Conservation (phyloP, 2,888 invertebrate genomes). For the Litoditis marina region DNA sequence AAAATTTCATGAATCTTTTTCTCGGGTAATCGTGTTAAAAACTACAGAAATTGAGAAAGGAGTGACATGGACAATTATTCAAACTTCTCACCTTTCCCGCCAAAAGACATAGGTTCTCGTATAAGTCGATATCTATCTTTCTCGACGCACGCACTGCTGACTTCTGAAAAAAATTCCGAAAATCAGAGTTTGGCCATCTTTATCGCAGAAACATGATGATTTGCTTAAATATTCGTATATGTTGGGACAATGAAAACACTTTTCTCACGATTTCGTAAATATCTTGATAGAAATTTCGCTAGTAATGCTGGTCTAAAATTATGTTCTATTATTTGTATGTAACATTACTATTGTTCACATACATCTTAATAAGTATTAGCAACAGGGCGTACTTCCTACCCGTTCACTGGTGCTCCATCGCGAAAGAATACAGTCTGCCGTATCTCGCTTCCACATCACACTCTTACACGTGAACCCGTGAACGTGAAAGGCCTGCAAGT, state of each 20-base stretch:
- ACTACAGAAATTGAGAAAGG: too few species aligned
- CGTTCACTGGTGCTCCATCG: slow-evolving; percentile 15
- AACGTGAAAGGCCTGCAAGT: slow-evolving; percentile 1
- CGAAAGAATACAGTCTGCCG: slow-evolving; percentile 9
- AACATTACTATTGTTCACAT: too few species aligned
- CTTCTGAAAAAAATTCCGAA: slow-evolving; percentile 1
- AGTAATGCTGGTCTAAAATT: too few species aligned
- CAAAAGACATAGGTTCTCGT: slow-evolving; percentile 9
- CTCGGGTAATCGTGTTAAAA: too few species aligned
- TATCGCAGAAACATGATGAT: neutral
- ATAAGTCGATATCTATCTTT: slow-evolving; percentile 8
- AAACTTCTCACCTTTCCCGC: too few species aligned
- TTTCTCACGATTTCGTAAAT: too few species aligned
- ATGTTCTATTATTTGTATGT: too few species aligned
- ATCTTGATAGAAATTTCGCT: neutral
- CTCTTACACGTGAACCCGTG: slow-evolving; percentile 6
- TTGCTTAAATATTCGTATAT: too few species aligned
- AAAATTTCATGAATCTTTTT: too few species aligned
- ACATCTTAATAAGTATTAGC: too few species aligned
- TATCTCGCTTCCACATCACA: slow-evolving; percentile 14
- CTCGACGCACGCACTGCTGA: slow-evolving; percentile 1
- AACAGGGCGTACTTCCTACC: neutral
- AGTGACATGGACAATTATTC: too few species aligned
- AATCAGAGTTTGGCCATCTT: neutral
- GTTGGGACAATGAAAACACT: too few species aligned